Conservation (phyloP, 2,888 invertebrate genomes). For the Campoplex capitator region DNA sequence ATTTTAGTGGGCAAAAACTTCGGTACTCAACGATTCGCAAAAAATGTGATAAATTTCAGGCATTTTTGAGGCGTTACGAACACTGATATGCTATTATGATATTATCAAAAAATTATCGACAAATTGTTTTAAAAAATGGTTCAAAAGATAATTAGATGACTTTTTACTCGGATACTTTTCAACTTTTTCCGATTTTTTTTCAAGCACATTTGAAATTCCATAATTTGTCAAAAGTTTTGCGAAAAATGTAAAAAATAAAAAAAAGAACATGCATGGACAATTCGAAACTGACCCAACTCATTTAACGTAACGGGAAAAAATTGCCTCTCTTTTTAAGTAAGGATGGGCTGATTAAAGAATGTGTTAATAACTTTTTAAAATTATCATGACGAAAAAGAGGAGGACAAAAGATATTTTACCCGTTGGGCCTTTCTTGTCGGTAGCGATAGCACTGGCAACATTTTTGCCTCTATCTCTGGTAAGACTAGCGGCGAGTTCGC, state of each 20-base stretch:
- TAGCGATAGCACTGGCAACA: not conserved
- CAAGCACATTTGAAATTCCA: no score
- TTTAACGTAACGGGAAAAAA: not conserved
- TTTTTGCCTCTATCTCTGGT: constrained; percentile 79
- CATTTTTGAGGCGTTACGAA: no score
- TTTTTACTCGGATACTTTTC: no score
- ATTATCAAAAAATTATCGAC: no score
- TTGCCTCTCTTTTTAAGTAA: not conserved
- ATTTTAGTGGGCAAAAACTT: not conserved
- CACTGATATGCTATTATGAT: no score
- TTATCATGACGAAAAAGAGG: not conserved
- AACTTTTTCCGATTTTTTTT: no score
- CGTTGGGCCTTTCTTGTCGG: constrained; percentile 48
- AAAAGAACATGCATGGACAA: not conserved
- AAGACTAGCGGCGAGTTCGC: constrained; percentile 86
- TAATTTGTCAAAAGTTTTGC: no score
- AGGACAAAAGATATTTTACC: constrained; percentile 39
- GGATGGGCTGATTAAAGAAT: not conserved
- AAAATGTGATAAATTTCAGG: not conserved
- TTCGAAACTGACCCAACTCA: not conserved
- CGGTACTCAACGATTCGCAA: not conserved
- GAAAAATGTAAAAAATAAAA: no score
- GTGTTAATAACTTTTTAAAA: not conserved
- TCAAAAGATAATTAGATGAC: not conserved
- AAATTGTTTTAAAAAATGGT: not conserved